Percentiles rank a stretch among this genome's conserved stretches.
Conservation (phyloP, 1,140 invertebrate species). For the Luehdorfia chinensis region DNA sequence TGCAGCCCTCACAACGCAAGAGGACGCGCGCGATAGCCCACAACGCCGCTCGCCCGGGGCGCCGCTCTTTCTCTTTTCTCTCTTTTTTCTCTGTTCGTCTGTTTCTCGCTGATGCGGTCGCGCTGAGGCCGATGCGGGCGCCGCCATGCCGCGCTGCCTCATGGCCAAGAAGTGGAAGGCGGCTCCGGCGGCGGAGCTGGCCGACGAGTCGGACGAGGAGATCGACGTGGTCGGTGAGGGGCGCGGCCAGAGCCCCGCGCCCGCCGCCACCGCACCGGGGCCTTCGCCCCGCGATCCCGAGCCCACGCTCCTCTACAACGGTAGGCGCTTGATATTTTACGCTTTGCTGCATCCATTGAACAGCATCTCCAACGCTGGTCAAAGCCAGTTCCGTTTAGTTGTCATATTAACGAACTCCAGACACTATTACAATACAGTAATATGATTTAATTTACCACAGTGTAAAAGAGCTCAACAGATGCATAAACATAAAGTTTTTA, state of each 20-base stretch:
- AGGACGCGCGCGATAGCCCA: slow-evolving; percentile 69
- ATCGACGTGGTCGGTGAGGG: slow-evolving; percentile 85
- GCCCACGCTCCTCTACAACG: slow-evolving; percentile 73
- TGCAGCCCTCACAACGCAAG: slow-evolving; percentile 73
- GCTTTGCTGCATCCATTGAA: neutral
- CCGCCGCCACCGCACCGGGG: slow-evolving; percentile 69
- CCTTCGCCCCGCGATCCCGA: slow-evolving; percentile 68
- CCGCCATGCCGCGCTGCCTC: slow-evolving; percentile 89
- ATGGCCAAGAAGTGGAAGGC: slow-evolving; percentile 95
- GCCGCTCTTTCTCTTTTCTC: slow-evolving; percentile 71
- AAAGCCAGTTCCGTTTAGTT: too few species aligned
- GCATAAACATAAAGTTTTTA: too few species aligned
- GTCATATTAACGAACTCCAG: too few species aligned
- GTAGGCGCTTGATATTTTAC: slow-evolving; percentile 53
- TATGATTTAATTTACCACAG: too few species aligned
- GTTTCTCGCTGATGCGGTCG: slow-evolving; percentile 68
- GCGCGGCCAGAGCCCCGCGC: slow-evolving; percentile 75
- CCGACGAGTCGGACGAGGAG: slow-evolving; percentile 87
- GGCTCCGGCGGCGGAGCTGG: slow-evolving; percentile 86
- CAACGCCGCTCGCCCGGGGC: slow-evolving; percentile 73
- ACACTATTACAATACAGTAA: too few species aligned
- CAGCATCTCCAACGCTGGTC: too few species aligned
- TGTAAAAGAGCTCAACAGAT: too few species aligned
- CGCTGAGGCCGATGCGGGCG: slow-evolving; percentile 72
- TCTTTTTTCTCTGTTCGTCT: slow-evolving; percentile 74